Base-by-base conservation (phyloP, 2,888 invertebrate genomes). In the Eupithecia inturbata region DNA sequence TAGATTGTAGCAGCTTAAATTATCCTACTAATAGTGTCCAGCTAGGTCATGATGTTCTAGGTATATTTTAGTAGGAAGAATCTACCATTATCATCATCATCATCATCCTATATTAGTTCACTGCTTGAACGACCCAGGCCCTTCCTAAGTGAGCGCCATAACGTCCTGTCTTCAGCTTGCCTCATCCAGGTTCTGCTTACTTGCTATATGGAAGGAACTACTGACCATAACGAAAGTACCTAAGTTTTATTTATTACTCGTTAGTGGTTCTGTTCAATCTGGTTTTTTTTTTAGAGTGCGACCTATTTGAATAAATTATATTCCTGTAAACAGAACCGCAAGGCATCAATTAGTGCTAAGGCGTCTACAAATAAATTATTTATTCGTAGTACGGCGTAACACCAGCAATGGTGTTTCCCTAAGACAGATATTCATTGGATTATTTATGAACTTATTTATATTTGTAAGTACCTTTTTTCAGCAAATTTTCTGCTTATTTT, bases 1-100 rank as follows among this genome's bases (percentile, higher is more conserved):
- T 75, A 67, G 75, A 72, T 57, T 57, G 26, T 26, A 57, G n/a
- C 53, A 57, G 26, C 57, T 57, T 57, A n/a, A n/a, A n/a, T n/a
- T n/a, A 62, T 62, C 31, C 26, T 28, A 62, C 9, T 62, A 62
- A 45, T 45, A 31, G 62, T 62, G 57, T n/a, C 14, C 26, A 26
- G 53, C 57, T 53, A 53, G 53, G 57, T 57, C 22, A 57, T 57
- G 57, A 57, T 57, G 26, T 9, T 26, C 14, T 22, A 26, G 3
- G 12, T 53, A 53, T 53, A 22, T 10, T 53, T 45, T 3, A 45
- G 45, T n/a, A n/a, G 2, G 45, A 9, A 22, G 10, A 53, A 53
- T 53, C 53, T 53, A 53, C 2, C 45, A 10, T 53, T 53, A 22
- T 53, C 10, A 22, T 53, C 22, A 49, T 41, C 14, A 41, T 45